Conservation (phyloP, 2,888 invertebrate species). For the Sinopyrophorus schimmeli region DNA sequence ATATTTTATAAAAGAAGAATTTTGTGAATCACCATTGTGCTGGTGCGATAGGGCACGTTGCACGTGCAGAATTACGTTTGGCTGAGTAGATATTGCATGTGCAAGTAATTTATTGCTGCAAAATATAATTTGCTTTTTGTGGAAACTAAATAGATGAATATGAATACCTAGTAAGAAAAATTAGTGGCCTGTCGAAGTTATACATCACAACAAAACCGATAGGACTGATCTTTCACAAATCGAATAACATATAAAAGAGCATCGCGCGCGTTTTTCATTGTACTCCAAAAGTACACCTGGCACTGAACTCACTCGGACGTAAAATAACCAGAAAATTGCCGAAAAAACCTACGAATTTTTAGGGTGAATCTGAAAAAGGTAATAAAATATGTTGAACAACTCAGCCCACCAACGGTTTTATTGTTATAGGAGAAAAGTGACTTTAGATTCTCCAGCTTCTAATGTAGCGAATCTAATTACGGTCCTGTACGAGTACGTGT, state of each 20-base stretch:
- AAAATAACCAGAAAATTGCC: conserved; percentile 53
- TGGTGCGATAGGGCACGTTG: conserved; percentile 39
- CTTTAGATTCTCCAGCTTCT: conserved; percentile 43
- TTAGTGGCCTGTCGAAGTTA: conserved; percentile 42
- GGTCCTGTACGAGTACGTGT: conserved; percentile 46
- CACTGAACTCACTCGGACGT: conserved; percentile 45
- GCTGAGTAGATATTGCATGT: conserved; percentile 40
- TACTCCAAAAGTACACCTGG: conserved; percentile 46
- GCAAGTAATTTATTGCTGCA: conserved; percentile 43
- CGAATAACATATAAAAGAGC: conserved; percentile 48
- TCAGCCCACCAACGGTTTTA: conserved; percentile 40
- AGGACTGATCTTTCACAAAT: conserved; percentile 44
- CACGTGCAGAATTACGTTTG: conserved; percentile 45
- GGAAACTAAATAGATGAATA: conserved; percentile 48
- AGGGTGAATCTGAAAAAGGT: conserved; percentile 47
- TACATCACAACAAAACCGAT: conserved; percentile 36
- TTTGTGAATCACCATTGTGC: too few relatives aligned
- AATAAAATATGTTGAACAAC: conserved; percentile 47
- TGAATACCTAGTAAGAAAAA: conserved; percentile 34
- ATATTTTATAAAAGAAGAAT: too few relatives aligned
- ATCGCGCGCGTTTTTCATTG: conserved; percentile 47
- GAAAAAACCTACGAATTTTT: conserved; percentile 41
- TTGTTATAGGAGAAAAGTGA: conserved; percentile 32
- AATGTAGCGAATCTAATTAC: conserved; percentile 49
- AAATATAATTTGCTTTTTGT: conserved; percentile 50